A percentile compares a stretch with the other conserved stretches of the same genome.
Conservation (phyloP, 2,797 vertebrate genomes). For the Anableps anableps region DNA sequence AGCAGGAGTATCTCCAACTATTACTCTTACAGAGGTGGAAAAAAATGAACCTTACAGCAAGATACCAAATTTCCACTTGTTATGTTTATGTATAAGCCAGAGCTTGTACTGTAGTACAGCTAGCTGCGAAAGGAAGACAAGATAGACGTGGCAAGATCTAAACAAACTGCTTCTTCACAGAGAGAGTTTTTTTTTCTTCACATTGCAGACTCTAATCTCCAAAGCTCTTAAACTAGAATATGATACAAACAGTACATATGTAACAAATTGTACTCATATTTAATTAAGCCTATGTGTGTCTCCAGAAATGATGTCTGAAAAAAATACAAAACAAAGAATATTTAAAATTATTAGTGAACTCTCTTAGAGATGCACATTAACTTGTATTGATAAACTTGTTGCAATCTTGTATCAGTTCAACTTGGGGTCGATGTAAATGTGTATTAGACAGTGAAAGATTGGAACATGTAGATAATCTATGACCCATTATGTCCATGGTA, state of each 20-base stretch:
- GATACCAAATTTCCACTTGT: background rate
- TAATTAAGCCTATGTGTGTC: background rate
- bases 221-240: background rate
- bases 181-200: background rate
- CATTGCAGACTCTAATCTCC: background rate
- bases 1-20: background rate
- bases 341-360: background rate
- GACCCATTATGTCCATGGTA: no score
- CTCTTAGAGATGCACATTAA: background rate
- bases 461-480: no score
- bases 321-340: background rate
- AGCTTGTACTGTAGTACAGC: background rate
- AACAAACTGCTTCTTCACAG: background rate
- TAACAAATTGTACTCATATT: background rate
- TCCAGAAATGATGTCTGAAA: background rate
- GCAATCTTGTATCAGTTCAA: no score
- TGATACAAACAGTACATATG: background rate
- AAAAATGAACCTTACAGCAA: background rate
- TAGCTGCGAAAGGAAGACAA: background rate
- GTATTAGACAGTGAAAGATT: no score
- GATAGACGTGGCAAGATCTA: background rate
- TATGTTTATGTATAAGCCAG: background rate
- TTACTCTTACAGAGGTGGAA: background rate
- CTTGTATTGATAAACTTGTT: no score
- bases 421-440: no score